Evolutionary conservation across 2,888 invertebrate genomes (phyloP).

Genomic region (Amaurobius ferox): DNA sequence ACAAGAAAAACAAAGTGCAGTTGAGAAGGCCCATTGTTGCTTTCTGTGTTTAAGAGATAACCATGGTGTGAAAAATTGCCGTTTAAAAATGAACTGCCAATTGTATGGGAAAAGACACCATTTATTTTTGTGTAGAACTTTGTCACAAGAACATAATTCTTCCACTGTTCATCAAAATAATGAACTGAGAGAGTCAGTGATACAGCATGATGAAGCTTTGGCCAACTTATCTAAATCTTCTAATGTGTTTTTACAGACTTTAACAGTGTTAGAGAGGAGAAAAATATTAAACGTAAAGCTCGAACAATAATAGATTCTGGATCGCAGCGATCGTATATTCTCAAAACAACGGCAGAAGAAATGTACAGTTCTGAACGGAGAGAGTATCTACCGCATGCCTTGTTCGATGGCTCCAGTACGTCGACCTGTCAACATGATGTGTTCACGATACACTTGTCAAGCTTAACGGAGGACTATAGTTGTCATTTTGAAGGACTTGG

Average conservation of each 20-base stretch:
- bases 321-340: no score
- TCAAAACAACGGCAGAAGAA: no score
- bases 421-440: no score
- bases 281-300: not conserved
- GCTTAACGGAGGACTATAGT: no score
- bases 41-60: not conserved
- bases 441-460: no score
- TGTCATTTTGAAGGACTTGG: conserved; percentile 30
- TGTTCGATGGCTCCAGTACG: no score
- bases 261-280: conserved; percentile 3
- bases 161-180: no score
- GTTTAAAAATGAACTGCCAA: not conserved
- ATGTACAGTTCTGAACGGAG: no score
- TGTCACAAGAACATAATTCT: conserved; percentile 6
- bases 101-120: not conserved
- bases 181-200: no score
- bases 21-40: not conserved
- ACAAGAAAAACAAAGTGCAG: no score
- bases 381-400: no score
- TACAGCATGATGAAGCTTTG: conserved; percentile 17
- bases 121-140: no score
- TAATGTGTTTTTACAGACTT: not conserved
- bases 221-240: conserved; percentile 25
- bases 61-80: not conserved
- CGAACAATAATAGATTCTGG: not conserved